Evolutionary conservation across 2,113 vertebrate genomes (phyloP).

Genomic region (Ariopsis seemanni): DNA sequence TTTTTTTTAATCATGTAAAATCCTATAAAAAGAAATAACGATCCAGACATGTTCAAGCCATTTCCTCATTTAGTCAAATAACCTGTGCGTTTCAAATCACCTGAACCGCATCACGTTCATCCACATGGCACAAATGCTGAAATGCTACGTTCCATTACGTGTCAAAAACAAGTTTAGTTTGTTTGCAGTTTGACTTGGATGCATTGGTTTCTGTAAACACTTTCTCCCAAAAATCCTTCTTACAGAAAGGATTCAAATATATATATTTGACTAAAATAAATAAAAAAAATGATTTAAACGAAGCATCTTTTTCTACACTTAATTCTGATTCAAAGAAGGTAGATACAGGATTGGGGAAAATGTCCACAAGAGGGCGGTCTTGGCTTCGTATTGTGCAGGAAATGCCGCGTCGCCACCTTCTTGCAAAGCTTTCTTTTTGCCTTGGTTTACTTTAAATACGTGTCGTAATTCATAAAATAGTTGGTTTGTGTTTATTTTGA

Average conservation of each 20-base stretch:
- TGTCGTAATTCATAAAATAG: not conserved
- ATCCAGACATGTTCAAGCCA: conserved; percentile 31
- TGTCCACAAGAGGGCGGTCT: conserved; percentile 46
- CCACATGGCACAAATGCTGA: conserved; percentile 66
- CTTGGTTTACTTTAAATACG: not conserved
- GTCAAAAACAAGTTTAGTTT: conserved; percentile 60
- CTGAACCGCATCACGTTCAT: conserved; percentile 56
- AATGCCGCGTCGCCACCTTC: not conserved
- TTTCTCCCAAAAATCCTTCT: conserved; percentile 73
- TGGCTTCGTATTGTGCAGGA: not conserved
- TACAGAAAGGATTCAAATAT: conserved; percentile 67
- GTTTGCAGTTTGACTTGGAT: conserved; percentile 69
- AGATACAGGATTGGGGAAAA: not conserved
- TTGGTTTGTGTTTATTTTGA: not conserved
- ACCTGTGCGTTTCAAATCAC: conserved; percentile 53
- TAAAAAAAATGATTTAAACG: conserved; percentile 69
- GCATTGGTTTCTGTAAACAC: conserved; percentile 73
- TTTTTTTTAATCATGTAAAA: conserved; percentile 47
- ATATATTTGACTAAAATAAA: conserved; percentile 82
- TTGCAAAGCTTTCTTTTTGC: not conserved
- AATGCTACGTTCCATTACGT: conserved; percentile 62
- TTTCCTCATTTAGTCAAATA: conserved; percentile 39
- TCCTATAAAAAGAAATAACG: conserved; percentile 44
- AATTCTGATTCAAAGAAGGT: not conserved
- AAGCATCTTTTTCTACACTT: conserved; percentile 22